Conservation (phyloP, 2,888 invertebrate genomes). For the Monopis laevigella region DNA sequence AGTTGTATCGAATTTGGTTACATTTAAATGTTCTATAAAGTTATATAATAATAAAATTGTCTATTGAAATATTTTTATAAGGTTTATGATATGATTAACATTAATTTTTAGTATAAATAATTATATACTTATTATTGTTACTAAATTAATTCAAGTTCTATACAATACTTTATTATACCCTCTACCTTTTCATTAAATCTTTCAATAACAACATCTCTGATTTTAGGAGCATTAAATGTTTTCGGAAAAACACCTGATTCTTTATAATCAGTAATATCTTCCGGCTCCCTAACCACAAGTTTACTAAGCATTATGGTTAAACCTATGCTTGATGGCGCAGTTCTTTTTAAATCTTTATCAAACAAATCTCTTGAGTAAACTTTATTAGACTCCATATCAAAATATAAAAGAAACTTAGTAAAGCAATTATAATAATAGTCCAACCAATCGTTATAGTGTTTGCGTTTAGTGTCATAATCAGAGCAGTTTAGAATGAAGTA, state of each 20-base stretch:
- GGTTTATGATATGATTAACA: too few relatives aligned
- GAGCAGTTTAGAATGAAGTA: constrained; percentile 32
- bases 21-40: not conserved
- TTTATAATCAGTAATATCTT: constrained; percentile 21
- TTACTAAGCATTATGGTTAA: constrained; percentile 19
- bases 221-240: not conserved
- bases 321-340: constrained; percentile 22
- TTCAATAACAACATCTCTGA: constrained; percentile 1
- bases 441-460: constrained; percentile 25
- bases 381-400: constrained; percentile 22
- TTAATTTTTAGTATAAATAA: too few relatives aligned
- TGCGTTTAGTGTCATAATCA: constrained; percentile 24
- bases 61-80: too few relatives aligned
- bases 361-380: constrained; percentile 25
- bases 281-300: constrained; percentile 20
- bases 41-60: too few relatives aligned
- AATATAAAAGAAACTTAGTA: constrained; percentile 22
- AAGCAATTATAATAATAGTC: constrained; percentile 26
- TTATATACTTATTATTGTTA: too few relatives aligned
- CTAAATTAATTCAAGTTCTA: constrained; percentile 4
- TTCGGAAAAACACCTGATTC: not conserved
- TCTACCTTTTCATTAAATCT: not conserved
- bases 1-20: constrained; percentile 8
- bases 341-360: constrained; percentile 26
- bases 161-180: constrained; percentile 3